A percentile compares a stretch with the other conserved stretches of the same genome.
Evolutionary conservation across 1,140 invertebrate genomes (phyloP).

Genomic region (Callitettix versicolor): DNA sequence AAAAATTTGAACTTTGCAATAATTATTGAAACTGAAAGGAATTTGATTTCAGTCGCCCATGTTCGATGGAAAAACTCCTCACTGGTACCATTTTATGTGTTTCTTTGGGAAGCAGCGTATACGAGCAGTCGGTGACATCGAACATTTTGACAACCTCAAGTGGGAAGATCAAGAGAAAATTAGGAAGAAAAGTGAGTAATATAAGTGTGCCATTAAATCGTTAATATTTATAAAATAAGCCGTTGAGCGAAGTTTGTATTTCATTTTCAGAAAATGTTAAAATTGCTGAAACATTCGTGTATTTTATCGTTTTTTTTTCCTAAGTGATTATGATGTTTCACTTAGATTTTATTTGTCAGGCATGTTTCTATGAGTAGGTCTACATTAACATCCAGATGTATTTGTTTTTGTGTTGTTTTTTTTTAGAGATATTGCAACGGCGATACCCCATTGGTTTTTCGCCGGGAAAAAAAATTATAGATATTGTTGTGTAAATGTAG

Average conservation of each 20-base stretch:
- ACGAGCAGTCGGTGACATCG: slow-evolving; percentile 63
- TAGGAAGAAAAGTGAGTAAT: slow-evolving; percentile 48
- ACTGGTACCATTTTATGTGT: slow-evolving; percentile 84
- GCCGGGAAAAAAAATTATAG: too few species aligned
- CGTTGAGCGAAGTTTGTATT: too few species aligned
- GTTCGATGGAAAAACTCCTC: slow-evolving; percentile 81
- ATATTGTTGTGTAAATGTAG: too few species aligned
- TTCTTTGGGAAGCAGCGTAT: slow-evolving; percentile 80
- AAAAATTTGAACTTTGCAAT: not conserved
- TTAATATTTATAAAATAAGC: slow-evolving; percentile 13
- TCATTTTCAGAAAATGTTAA: too few species aligned
- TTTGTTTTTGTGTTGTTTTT: not conserved
- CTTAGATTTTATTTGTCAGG: too few species aligned
- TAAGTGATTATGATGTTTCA: too few species aligned
- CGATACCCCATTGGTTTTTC: too few species aligned
- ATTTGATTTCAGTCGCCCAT: slow-evolving; percentile 61
- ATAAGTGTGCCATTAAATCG: not conserved
- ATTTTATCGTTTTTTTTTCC: too few species aligned
- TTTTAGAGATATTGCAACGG: too few species aligned
- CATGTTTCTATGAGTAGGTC: too few species aligned
- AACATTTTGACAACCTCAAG: slow-evolving; percentile 70
- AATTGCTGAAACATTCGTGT: too few species aligned
- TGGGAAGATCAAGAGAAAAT: slow-evolving; percentile 82
- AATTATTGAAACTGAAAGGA: slow-evolving; percentile 4
- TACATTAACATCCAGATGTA: not conserved